These are phyloP conservation scores for Cylloceria caligata DNA, from an alignment of 2,888 invertebrate species.

Conservation along the genomic window DNA sequence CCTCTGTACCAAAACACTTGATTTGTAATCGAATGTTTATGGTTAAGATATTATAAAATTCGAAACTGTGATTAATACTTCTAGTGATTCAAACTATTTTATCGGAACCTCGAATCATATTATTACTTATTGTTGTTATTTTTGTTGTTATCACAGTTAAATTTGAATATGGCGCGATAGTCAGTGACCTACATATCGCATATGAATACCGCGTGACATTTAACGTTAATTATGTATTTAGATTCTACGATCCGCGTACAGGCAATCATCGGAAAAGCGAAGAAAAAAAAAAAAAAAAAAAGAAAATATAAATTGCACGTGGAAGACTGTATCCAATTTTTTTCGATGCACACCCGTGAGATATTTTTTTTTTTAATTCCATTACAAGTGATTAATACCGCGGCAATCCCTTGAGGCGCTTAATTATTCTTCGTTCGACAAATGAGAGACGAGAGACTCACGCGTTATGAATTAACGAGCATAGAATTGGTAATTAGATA, in stretches of 20 bases:
- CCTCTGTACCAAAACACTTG: no score
- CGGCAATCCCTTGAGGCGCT: background rate
- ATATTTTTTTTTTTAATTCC: background rate
- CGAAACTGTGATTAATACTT: no score
- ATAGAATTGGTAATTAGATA: slow-evolving; percentile 18
- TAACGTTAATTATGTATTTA: background rate
- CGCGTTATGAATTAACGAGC: slow-evolving; percentile 7
- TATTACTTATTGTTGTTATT: no score
- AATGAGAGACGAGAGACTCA: slow-evolving; percentile 2
- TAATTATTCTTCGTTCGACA: slow-evolving; percentile 27
- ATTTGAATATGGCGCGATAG: no score
- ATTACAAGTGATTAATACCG: slow-evolving; percentile 1
- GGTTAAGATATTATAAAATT: no score
- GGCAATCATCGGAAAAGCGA: background rate
- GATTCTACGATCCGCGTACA: background rate
- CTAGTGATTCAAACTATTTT: no score
- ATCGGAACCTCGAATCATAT: no score
- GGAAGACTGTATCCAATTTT: slow-evolving; percentile 1
- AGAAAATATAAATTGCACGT: background rate
- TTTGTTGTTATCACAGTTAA: no score
- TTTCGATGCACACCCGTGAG: background rate
- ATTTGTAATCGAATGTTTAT: no score
- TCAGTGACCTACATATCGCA: slow-evolving; percentile 46
- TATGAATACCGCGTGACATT: slow-evolving; percentile 53
- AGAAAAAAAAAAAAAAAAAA: background rate